Evolutionary conservation across 1,140 invertebrate genomes (phyloP), one percentile per base, ranked within the genome.

Genomic region (Monomorium pharaonis): DNA sequence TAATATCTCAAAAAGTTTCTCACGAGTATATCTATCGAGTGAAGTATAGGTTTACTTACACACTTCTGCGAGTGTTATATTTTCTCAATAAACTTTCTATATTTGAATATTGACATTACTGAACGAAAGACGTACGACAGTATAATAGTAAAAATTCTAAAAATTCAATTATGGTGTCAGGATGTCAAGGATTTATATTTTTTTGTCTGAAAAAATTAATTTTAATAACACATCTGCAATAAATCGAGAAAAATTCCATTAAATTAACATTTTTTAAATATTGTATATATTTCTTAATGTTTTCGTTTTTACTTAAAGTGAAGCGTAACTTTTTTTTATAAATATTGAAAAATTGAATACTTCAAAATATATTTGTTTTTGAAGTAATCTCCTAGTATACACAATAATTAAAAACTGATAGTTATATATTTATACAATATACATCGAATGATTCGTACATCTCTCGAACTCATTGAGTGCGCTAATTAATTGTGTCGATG

Each of bases 1-100:
- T 76, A 76, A 33, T 37, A 76, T 76, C 54, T 24, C 16, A 16
- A 42, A 44, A 4, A 12, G 54, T 76, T 76, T 76, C 72, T 10
- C 72, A 76, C 72, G 37, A 24, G 60, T 76, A 60, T 58, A 58
- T 37, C 21, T 72, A 18, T 9, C 33, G 51, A 21, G 58, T 42
- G 24, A 47, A 18, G n/a, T 75, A 42, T 75, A 60, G 37, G 16
- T 75, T 51, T 51, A 37, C 42, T 47, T 67, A 67, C 7, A 44
- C 33, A 37, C 2, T 67, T 47, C 21, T 9, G 54, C 37, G 4
- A 10, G 21, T 37, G 24, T 37, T 49, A 72, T n/a, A 49, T 72
- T 49, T 49, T 49, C 47, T 54, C 24, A 65, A 21, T 75, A 60
- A 76, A 56, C 24, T 42, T 58, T 44, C 9, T 33, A 37, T 27